Base-by-base conservation (phyloP, 1,140 invertebrate genomes). In the Sycobia sp. region DNA sequence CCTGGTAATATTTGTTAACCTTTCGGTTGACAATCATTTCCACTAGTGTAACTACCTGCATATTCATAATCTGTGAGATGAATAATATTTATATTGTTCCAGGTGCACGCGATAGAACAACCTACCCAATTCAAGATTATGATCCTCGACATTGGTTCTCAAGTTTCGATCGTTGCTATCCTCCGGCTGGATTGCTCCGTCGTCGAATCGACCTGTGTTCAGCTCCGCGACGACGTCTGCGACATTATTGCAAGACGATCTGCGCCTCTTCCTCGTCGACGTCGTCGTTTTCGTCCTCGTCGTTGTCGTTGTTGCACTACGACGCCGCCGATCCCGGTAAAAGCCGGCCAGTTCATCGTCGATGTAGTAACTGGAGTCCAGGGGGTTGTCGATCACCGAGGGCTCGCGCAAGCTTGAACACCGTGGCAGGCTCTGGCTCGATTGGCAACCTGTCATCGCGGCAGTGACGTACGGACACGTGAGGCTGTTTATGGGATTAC, bases 331-430 rank as follows among this genome's bases (percentile, higher is more conserved):
- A 10, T 9, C 9, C 27, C 49, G 49, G 13, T 16, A 53, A 32
- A 66, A 68, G 39, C 65, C 41, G 13, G 68, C 69, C 5, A 77
- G 34, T 43, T 77, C 75, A 43, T 77, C 76, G 55, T 75, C 72
- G 38, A 75, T 62, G 58, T 72, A 76, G 53, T 74, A 78, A 34
- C 67, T 69, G 32, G 67, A 67, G 44, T 77, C 74, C 14, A 78
- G 46, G 0, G 75, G 75, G 58, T 77, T 78, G 58, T 65, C 69
- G 34, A 75, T 77, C 2, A 76, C 65, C 10, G 75, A 74, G 11
- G 74, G 69, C 62, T 77, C 73, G n/a, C 74, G 69, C 11, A 67
- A 64, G 1, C 75, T 56, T 41, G 64, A 70, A 25, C 67, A 62
- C 9, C 73, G 69, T 8, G 76, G 73, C 10, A 73, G 72, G 49